Conservation (phyloP, 2,888 invertebrate species). For the Charanyca ferruginea region DNA sequence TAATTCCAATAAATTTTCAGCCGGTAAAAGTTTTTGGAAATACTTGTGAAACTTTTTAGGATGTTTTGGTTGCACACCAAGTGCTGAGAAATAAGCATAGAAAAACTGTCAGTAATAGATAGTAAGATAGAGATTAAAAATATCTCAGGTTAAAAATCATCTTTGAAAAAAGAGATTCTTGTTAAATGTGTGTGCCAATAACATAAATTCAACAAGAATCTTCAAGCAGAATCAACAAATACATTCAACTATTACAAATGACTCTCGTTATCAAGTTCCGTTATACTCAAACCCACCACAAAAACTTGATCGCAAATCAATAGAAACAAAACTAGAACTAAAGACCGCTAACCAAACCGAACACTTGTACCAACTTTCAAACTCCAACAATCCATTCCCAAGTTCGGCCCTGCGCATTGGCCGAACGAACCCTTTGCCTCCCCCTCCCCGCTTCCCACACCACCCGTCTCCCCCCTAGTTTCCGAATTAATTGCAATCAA, state of each 20-base stretch:
- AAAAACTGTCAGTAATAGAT: no score
- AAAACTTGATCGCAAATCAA: constrained; percentile 70
- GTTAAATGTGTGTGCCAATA: background rate
- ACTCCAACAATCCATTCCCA: constrained; percentile 80
- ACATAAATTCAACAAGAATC: background rate
- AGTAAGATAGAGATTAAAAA: no score
- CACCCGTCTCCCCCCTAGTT: constrained; percentile 72
- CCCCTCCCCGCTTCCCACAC: constrained; percentile 69
- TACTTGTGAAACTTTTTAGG: background rate
- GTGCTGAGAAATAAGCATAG: background rate
- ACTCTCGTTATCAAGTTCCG: constrained; percentile 47
- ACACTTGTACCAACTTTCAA: constrained; percentile 78
- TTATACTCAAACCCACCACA: constrained; percentile 53
- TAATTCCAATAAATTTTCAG: background rate
- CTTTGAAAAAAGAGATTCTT: background rate
- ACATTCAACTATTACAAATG: background rate
- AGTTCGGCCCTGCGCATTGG: constrained; percentile 89
- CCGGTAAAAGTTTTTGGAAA: background rate
- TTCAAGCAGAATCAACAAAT: background rate
- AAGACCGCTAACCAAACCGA: constrained; percentile 78
- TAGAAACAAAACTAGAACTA: constrained; percentile 76
- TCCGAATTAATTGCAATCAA: constrained; percentile 91
- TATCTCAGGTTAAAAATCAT: background rate
- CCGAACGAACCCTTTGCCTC: constrained; percentile 81
- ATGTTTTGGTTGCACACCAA: background rate